phyloP scores from a whole-genome alignment of 53 echinoderm and acorn worm species.

The Echinometra lucunter region DNA sequence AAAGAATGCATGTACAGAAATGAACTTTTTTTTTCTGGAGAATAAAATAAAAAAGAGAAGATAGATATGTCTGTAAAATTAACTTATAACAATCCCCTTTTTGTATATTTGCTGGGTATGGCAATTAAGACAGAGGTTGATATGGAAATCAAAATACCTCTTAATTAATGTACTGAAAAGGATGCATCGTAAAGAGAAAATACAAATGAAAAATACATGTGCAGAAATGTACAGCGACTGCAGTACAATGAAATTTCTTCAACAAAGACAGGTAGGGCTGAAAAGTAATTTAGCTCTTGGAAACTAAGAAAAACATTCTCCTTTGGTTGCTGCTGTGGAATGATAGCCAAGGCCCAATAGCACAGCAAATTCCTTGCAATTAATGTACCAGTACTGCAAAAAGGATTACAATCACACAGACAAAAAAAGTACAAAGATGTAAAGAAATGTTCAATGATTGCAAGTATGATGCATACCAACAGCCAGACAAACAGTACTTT shows the following conservation, averaged over 20 bases:
- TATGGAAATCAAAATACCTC: background rate
- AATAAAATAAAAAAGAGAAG: too few species aligned
- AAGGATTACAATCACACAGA: background rate
- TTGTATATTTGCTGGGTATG: too few species aligned
- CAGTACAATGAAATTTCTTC: background rate
- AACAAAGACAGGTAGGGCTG: background rate
- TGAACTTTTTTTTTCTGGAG: too few species aligned
- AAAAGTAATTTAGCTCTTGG: background rate
- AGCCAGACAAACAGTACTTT: too few species aligned
- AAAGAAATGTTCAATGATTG: too few species aligned
- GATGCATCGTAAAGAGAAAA: background rate
- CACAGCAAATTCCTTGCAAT: constrained; percentile 5
- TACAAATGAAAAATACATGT: background rate
- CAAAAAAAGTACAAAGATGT: background rate
- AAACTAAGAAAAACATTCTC: background rate
- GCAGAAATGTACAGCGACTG: background rate
- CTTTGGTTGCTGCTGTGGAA: background rate
- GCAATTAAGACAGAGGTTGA: too few species aligned
- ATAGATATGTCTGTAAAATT: too few species aligned
- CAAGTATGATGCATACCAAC: too few species aligned
- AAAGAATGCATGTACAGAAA: too few species aligned
- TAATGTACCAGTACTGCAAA: constrained; percentile 34
- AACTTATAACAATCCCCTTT: too few species aligned
- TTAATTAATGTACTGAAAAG: background rate
- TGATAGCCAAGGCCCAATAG: background rate